Base-by-base conservation (phyloP, 2,888 invertebrate species). In the Netelia inedita region DNA sequence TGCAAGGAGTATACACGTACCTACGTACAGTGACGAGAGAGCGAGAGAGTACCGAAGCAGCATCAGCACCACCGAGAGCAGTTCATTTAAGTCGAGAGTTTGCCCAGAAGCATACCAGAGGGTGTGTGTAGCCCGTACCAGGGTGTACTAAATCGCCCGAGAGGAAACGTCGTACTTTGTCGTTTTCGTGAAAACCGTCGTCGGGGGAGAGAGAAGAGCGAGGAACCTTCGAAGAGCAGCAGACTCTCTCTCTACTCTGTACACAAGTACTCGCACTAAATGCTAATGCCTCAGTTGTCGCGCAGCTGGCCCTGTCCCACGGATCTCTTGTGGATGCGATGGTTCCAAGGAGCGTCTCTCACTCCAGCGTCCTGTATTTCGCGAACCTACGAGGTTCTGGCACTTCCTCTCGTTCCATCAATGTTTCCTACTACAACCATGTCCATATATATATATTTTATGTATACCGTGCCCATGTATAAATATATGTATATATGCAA, bases 201-300 rank as follows among this genome's bases (percentile, higher is more conserved):
- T 69, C 59, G 74, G 69, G 68, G 78, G 28, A 72, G 79, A 66
- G 43, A n/a, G 6, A 11, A 76, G 76, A 72, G 72, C 83, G 80
- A 80, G 76, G 83, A 69, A 69, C 61, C n/a, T 65, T 21, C 21
- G 80, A 63, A 50, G 28, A 19, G 66, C 66, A 65, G 19, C 66
- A 68, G 63, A 46, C 55, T 75, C 65, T 81, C 65, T 83, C 68
- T 41, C 76, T 78, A 78, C 80, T 81, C 84, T 84, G 88, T 83
- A 88, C 86, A 86, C 86, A 85, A 87, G 87, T 88, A 85, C 81
- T 85, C 55, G 87, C 87, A 83, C 87, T 89, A 88, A 88, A 88
- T 87, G 86, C 87, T 88, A 88, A 89, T 89, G 87, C 87, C 71
- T 76, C 76, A 85, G 84, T 84, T 85, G 84, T 85, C 78, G 78